These are phyloP conservation scores for Scopus umbretta DNA, from an alignment of 2,113 vertebrate genomes.

Conservation along the genomic window DNA sequence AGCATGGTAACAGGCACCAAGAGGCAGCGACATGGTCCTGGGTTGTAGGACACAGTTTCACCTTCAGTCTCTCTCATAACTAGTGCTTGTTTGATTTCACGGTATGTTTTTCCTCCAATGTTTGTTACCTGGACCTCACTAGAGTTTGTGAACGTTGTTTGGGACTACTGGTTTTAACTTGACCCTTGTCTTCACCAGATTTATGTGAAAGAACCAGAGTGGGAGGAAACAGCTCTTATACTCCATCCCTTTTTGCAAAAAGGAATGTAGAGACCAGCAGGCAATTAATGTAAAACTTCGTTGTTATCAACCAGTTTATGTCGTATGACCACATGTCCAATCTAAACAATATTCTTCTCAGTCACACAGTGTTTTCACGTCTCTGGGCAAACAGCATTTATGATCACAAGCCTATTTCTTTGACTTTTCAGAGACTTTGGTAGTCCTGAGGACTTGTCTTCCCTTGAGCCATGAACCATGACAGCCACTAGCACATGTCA, in stretches of 20 bases:
- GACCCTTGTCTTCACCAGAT: not conserved
- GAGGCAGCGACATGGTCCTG: rapidly evolving
- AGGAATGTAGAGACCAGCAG: not conserved
- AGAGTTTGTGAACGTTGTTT: not conserved
- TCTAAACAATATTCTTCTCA: not conserved
- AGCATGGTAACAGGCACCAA: not conserved
- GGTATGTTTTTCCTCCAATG: not conserved
- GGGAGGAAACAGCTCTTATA: not conserved
- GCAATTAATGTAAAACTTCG: not conserved
- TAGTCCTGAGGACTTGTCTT: not conserved
- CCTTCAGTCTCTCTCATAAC: not conserved
- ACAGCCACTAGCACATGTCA: not conserved
- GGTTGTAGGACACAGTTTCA: not conserved
- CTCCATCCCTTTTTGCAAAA: not conserved
- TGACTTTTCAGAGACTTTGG: not conserved
- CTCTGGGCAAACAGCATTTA: not conserved
- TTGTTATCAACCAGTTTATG: not conserved
- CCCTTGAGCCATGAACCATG: not conserved
- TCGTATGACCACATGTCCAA: not conserved
- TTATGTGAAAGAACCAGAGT: not conserved
- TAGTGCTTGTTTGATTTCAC: not conserved
- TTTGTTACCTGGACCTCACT: not conserved
- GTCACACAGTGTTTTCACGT: not conserved
- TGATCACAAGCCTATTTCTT: not conserved
- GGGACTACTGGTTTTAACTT: not conserved